Evolutionary conservation across 2,888 invertebrate species (phyloP).

Genomic region (Amiota communis): DNA sequence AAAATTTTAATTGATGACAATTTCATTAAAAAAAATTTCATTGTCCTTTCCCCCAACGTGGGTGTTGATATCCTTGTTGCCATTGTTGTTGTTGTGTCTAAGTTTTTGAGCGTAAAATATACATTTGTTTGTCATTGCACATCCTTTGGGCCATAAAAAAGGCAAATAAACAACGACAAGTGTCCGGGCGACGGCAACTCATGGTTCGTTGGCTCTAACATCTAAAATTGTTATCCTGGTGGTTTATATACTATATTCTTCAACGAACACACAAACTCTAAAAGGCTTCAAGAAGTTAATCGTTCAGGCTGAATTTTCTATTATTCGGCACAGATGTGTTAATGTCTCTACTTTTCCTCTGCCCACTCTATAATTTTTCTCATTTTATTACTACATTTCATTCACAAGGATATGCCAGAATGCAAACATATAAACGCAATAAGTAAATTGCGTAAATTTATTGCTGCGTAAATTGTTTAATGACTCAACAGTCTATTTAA

Average conservation of each 20-base stretch:
- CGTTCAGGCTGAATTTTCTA: slow-evolving; percentile 61
- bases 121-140: neutral
- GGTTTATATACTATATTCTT: slow-evolving; percentile 33
- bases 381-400: slow-evolving; percentile 29
- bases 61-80: slow-evolving; percentile 15
- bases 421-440: slow-evolving; percentile 43
- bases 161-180: slow-evolving; percentile 21
- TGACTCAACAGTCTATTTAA: slow-evolving; percentile 65
- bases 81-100: neutral
- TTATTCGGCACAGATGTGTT: slow-evolving; percentile 62
- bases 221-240: slow-evolving; percentile 32
- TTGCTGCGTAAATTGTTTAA: slow-evolving; percentile 65
- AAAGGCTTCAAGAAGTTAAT: slow-evolving; percentile 68
- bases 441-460: slow-evolving; percentile 71
- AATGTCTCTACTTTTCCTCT: slow-evolving; percentile 47
- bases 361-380: neutral
- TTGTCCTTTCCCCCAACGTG: neutral
- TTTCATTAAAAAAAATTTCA: slow-evolving; percentile 67
- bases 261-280: slow-evolving; percentile 49
- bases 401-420: slow-evolving; percentile 33
- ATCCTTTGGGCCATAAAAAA: slow-evolving; percentile 22
- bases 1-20: slow-evolving; percentile 71
- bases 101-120: neutral
- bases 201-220: slow-evolving; percentile 6
- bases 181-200: slow-evolving; percentile 18